Evolutionary conservation across 2,888 invertebrate species (phyloP).

Genomic region (Nemotelus nigrinus): DNA sequence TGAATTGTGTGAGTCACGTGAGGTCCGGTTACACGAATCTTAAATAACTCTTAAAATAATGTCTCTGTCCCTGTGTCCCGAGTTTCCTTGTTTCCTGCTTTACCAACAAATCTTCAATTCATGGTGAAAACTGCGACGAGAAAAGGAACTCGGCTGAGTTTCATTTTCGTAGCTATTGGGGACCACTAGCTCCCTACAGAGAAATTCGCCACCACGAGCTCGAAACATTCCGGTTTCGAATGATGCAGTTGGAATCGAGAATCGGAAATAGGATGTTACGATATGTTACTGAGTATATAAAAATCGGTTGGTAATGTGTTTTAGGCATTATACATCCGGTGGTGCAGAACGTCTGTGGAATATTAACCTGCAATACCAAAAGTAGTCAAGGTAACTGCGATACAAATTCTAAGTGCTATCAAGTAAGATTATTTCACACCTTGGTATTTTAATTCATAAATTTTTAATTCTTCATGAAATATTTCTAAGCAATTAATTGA

Average conservation of each 20-base stretch:
- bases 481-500: too few species aligned
- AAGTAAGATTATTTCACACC: too few species aligned
- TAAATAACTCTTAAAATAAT: conserved; percentile 52
- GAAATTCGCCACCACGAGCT: conserved; percentile 26
- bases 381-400: background rate
- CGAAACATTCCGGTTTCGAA: conserved; percentile 4
- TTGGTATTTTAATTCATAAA: too few species aligned
- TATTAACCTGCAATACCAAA: conserved; percentile 42
- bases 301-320: conserved; percentile 52
- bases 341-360: conserved; percentile 45
- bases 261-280: conserved; percentile 24
- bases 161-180: background rate
- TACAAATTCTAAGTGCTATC: too few species aligned
- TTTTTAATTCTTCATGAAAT: too few species aligned
- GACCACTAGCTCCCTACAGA: conserved; percentile 4
- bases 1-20: conserved; percentile 52
- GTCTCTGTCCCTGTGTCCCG: conserved; percentile 41
- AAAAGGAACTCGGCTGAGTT: background rate
- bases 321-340: conserved; percentile 50
- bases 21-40: conserved; percentile 52
- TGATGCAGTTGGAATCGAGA: conserved; percentile 36
- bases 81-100: conserved; percentile 24
- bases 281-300: conserved; percentile 47
- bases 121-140: background rate
- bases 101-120: conserved; percentile 35